These are phyloP conservation scores for Paratrypauchen microcephalus DNA, from an alignment of 2,797 vertebrate genomes.

Conservation along the genomic window DNA sequence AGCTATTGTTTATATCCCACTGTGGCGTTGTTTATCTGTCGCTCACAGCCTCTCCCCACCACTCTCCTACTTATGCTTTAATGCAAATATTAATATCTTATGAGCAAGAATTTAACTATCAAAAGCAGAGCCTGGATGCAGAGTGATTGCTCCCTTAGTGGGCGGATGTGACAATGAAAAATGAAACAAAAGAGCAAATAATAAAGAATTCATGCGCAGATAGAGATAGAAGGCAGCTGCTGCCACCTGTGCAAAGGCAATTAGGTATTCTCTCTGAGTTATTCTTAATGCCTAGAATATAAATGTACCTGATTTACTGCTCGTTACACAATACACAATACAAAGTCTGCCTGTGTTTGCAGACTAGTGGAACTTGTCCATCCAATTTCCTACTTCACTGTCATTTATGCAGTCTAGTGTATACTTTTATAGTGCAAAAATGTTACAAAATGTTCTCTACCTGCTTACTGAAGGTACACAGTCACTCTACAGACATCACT, in stretches of 20 bases:
- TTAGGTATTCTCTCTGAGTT: constrained; percentile 1
- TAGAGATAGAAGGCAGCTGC: constrained; percentile 20
- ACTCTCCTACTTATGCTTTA: constrained; percentile 2
- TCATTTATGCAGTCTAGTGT: no score
- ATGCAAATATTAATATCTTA: constrained; percentile 13
- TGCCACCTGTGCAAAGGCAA: constrained; percentile 7
- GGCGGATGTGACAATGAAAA: constrained; percentile 39
- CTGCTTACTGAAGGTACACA: no score
- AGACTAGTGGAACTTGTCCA: neutral
- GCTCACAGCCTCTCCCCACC: constrained; percentile 4
- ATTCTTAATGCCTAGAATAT: constrained; percentile 5
- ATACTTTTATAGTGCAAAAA: no score
- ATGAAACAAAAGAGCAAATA: constrained; percentile 44
- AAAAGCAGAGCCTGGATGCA: constrained; percentile 8
- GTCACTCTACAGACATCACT: no score
- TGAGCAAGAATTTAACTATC: constrained; percentile 11
- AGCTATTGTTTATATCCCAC: constrained; percentile 11
- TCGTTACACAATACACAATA: neutral
- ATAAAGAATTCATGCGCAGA: constrained; percentile 38
- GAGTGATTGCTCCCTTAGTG: constrained; percentile 28
- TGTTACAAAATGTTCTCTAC: no score
- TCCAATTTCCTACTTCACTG: neutral
- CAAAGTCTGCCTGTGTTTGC: neutral
- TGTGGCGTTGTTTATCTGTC: neutral
- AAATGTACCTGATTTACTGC: neutral